Evolutionary conservation across 2,888 invertebrate genomes (phyloP).

Genomic region (Dorcus hopei): DNA sequence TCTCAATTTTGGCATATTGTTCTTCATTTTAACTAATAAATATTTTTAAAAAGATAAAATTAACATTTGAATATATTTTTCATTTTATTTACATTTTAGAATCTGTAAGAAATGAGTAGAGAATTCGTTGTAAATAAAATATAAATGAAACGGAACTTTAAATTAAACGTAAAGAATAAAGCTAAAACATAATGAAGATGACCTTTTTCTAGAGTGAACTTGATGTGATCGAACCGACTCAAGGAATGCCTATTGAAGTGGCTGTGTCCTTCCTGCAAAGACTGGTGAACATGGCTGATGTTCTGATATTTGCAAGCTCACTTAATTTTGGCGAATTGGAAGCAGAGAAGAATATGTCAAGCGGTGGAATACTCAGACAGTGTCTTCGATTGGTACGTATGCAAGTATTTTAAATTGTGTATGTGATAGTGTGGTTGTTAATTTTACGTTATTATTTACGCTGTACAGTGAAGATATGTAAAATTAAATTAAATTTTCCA

Average conservation of each 20-base stretch:
- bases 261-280: constrained; percentile 98
- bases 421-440: background rate
- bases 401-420: background rate
- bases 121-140: too few species aligned
- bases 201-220: constrained; percentile 78
- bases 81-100: too few species aligned
- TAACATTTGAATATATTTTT: background rate
- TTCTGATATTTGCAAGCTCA: constrained; percentile 96
- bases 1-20: background rate
- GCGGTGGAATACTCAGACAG: constrained; percentile 96
- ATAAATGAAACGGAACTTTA: too few species aligned
- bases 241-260: constrained; percentile 97
- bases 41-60: background rate
- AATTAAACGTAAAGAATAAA: too few species aligned
- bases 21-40: background rate
- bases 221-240: constrained; percentile 97
- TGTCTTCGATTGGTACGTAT: constrained; percentile 83
- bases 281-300: constrained; percentile 97
- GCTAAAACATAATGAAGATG: too few species aligned
- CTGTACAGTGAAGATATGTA: background rate
- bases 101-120: too few species aligned
- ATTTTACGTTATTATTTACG: background rate
- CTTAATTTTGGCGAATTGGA: constrained; percentile 97
- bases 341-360: constrained; percentile 99
- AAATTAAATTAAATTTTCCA: too few species aligned